phyloP scores from a whole-genome alignment of 2,888 invertebrate genomes.

The Oscheius sp. region DNA sequence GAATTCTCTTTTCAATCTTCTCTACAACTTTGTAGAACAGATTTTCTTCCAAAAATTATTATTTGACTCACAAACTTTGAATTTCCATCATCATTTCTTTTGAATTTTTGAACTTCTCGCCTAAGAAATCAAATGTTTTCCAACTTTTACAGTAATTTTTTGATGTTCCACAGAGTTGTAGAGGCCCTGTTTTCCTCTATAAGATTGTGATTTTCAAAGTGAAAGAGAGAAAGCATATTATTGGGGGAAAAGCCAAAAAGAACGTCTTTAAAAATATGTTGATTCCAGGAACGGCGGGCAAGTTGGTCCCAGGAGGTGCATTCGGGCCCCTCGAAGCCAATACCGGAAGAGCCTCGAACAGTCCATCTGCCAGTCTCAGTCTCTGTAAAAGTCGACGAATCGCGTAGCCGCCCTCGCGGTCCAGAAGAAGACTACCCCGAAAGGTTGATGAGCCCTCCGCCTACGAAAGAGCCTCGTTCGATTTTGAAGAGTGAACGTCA shows the following conservation, averaged over 20 bases:
- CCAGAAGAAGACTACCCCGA: slow-evolving; percentile 58
- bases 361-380: slow-evolving; percentile 20
- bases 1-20: neutral
- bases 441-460: slow-evolving; percentile 63
- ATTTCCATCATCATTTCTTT: too few species aligned
- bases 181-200: neutral
- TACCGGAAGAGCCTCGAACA: slow-evolving; percentile 21
- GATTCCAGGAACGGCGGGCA: slow-evolving; percentile 49
- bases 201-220: too few species aligned
- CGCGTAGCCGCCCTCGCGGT: slow-evolving; percentile 18
- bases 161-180: too few species aligned
- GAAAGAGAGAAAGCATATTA: too few species aligned
- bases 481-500: slow-evolving; percentile 42
- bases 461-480: slow-evolving; percentile 46
- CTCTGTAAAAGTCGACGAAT: slow-evolving; percentile 17
- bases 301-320: slow-evolving; percentile 33
- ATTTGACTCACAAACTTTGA: too few species aligned
- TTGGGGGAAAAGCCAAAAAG: neutral
- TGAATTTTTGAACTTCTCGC: too few species aligned
- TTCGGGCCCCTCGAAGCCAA: neutral
- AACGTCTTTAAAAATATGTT: neutral
- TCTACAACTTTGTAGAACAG: too few species aligned
- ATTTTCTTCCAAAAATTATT: too few species aligned
- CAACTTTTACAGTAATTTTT: too few species aligned
- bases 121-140: too few species aligned